Evolutionary conservation across 2,888 invertebrate species (phyloP), one percentile per base, ranked within the genome.

Genomic region (Dorcus hopei): DNA sequence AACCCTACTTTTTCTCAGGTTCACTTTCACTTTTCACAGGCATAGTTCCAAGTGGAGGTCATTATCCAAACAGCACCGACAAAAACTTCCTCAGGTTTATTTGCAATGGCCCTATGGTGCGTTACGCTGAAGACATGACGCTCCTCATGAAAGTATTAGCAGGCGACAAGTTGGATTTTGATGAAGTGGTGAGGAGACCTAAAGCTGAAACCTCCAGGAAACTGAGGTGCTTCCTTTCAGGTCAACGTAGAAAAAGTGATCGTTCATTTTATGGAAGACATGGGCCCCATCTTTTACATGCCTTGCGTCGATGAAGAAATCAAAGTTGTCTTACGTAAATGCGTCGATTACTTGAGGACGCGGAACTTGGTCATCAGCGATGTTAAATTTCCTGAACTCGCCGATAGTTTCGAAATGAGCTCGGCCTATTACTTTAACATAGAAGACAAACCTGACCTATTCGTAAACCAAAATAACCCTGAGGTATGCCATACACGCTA

Each of bases 61-160:
- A 91, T 71, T 90, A 14, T 49, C 55, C 55, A 7, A 49, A 38
- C 3, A 38, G 49, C 9, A 19, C 40, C 43, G 57, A 84, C 49
- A 80, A 83, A 47, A 80, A 84, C 33, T 81, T 82, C 5, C 90
- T 88, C 81, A 82, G 85, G 40, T 89, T 88, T 72, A 88, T 95
- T 55, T 38, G 42, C 0, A 70, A 87, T 38, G 95, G 95, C 1
- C 94, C 95, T 0, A 87, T 97, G 83, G 85, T 89, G 41, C 84
- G 95, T 59, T 95, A 93, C 73, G 91, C 93, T 7, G 85, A 85
- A 65, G 97, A 97, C 77, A 77, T 97, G 59, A 80, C 86, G 0
- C 81, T 93, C 1, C 79, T 94, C 62, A 79, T 95, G 67, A 81
- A 82, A 67, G 77, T 88, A 3, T 81, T 91, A 81, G 82, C 77